Evolutionary conservation across 2,888 invertebrate species (phyloP).

Genomic region (Emesis russula): DNA sequence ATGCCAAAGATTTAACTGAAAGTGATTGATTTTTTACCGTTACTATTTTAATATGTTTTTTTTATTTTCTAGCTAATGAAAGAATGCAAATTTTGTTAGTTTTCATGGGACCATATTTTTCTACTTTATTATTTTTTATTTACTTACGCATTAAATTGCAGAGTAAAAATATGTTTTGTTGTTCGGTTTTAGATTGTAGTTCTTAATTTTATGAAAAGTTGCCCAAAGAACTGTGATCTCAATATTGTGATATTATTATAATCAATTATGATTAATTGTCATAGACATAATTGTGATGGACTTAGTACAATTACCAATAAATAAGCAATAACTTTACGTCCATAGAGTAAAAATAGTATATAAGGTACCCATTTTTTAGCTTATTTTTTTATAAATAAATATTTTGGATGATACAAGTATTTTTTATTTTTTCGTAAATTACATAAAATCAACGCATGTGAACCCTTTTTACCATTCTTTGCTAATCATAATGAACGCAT

Average conservation of each 20-base stretch:
- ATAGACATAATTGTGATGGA: too few relatives aligned
- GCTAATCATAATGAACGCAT: constrained; percentile 7
- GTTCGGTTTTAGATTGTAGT: constrained; percentile 17
- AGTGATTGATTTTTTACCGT: constrained; percentile 3
- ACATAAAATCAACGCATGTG: constrained; percentile 12
- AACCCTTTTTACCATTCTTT: constrained; percentile 1
- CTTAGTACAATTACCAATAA: too few relatives aligned
- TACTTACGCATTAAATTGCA: constrained; percentile 3
- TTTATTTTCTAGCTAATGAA: constrained; percentile 3
- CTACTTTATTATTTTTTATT: constrained; percentile 10
- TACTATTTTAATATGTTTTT: constrained; percentile 11
- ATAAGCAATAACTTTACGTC: neutral
- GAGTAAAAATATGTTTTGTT: constrained; percentile 5
- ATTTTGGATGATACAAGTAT: constrained; percentile 6
- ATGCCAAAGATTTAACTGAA: constrained; percentile 12
- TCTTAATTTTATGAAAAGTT: constrained; percentile 4
- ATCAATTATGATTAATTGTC: too few relatives aligned
- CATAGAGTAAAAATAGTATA: neutral
- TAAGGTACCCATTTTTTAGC: neutral
- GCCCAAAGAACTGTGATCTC: neutral
- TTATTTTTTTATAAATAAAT: neutral
- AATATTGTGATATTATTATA: neutral
- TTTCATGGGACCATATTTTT: constrained; percentile 22
- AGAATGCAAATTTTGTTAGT: constrained; percentile 16
- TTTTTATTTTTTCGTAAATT: constrained; percentile 6